These are phyloP conservation scores for Meda fulgida DNA, from an alignment of 2,797 vertebrate species.

Conservation along the genomic window DNA sequence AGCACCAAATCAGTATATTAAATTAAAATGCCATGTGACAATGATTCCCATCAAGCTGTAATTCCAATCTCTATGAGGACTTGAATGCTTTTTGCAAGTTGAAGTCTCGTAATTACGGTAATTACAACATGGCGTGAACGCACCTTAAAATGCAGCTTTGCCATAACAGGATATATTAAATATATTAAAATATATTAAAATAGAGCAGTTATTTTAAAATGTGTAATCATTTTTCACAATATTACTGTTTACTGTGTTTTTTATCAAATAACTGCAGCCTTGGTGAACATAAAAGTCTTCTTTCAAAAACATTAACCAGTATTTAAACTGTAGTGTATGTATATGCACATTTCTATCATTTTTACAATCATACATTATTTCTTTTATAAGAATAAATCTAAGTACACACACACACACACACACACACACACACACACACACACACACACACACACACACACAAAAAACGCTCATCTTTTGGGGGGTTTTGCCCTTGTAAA, in stretches of 20 bases:
- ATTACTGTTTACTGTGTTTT: neutral
- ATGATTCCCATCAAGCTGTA: neutral
- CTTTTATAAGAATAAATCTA: neutral
- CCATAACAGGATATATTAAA: neutral
- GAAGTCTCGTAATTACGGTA: neutral
- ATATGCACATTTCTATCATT: neutral
- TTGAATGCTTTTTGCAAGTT: neutral
- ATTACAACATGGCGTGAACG: neutral
- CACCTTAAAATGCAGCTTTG: neutral
- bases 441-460: neutral
- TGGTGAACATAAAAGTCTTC: neutral
- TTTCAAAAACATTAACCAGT: neutral
- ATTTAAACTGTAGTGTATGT: neutral
- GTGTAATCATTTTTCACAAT: neutral
- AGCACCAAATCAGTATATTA: neutral
- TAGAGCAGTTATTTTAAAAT: neutral
- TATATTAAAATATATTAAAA: neutral
- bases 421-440: too few species aligned
- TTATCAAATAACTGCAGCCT: neutral
- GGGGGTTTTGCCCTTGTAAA: neutral
- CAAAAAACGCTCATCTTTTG: neutral
- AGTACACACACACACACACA: neutral
- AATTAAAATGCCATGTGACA: neutral
- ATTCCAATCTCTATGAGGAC: neutral
- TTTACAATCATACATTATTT: neutral